Percentiles rank a stretch among this genome's conserved stretches.
These are phyloP conservation scores for Microcebus ravelobensis DNA, from an alignment of 2,113 vertebrate species.

Conservation along the genomic window DNA sequence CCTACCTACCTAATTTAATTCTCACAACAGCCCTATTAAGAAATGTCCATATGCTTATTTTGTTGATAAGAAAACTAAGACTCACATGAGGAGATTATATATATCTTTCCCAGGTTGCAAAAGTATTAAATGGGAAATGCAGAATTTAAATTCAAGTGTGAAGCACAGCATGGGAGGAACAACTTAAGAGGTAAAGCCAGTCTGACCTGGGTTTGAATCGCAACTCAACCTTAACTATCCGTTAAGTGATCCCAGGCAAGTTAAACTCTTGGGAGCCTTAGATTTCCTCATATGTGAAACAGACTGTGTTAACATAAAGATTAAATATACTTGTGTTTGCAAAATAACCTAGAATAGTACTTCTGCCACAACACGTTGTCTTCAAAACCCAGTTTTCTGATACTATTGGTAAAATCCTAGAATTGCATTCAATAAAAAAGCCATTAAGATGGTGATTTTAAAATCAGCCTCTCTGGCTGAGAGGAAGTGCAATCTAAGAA, in stretches of 20 bases:
- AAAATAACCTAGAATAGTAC: not conserved
- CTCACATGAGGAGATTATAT: not conserved
- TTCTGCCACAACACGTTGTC: not conserved
- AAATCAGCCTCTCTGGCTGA: not conserved
- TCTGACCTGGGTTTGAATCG: not conserved
- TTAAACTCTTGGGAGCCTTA: not conserved
- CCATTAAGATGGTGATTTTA: not conserved
- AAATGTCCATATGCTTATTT: not conserved
- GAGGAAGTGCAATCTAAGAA: not conserved
- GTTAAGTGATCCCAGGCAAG: not conserved
- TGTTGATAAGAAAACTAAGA: not conserved
- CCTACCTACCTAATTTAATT: not conserved
- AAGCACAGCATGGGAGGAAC: not conserved
- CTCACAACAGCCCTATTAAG: not conserved
- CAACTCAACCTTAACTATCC: not conserved
- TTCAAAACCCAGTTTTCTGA: constrained; percentile 18
- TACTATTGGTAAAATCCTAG: not conserved
- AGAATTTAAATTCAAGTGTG: not conserved
- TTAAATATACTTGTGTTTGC: not conserved
- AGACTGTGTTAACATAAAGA: not conserved
- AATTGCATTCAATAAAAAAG: not conserved
- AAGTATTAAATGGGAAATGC: not conserved
- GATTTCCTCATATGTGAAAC: not conserved
- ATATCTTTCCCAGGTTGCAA: not conserved
- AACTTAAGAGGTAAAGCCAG: not conserved